These are phyloP conservation scores for Matsumyia berberina DNA, from an alignment of 2,888 invertebrate species.

Conservation along the genomic window DNA sequence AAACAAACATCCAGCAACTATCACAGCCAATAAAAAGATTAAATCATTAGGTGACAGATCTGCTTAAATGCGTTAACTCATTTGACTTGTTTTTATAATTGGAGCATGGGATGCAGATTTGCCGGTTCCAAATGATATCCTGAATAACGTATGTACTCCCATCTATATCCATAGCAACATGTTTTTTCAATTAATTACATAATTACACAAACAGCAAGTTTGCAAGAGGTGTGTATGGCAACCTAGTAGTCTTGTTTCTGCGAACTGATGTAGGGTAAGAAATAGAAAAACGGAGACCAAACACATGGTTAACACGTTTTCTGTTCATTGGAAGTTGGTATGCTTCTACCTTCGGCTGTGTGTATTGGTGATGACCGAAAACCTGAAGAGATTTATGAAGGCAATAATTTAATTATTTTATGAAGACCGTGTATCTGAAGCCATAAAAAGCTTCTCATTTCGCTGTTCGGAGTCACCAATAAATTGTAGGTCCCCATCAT, in stretches of 20 bases:
- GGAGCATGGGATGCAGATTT: neutral
- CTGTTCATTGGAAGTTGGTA: neutral
- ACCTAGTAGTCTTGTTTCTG: slow-evolving; percentile 11
- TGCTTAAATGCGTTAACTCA: neutral
- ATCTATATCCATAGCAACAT: slow-evolving; percentile 39
- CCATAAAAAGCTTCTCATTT: too few species aligned
- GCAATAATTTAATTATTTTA: too few species aligned
- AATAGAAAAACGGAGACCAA: neutral
- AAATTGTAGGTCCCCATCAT: too few species aligned
- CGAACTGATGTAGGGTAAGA: slow-evolving; percentile 11
- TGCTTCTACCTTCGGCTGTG: neutral
- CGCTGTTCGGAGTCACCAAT: too few species aligned
- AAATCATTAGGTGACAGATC: neutral
- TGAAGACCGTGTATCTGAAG: too few species aligned
- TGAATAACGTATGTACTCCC: slow-evolving; percentile 25
- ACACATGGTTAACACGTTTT: neutral
- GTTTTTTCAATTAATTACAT: slow-evolving; percentile 26
- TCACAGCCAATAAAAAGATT: neutral
- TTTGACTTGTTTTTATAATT: neutral
- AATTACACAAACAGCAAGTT: slow-evolving; percentile 19
- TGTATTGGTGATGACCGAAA: too few species aligned
- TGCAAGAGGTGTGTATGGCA: slow-evolving; percentile 14
- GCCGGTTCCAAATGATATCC: slow-evolving; percentile 28
- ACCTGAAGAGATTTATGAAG: too few species aligned
- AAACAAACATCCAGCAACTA: neutral